Evolutionary conservation across 2,797 vertebrate genomes (phyloP).

Genomic region (Australoheros facetus): DNA sequence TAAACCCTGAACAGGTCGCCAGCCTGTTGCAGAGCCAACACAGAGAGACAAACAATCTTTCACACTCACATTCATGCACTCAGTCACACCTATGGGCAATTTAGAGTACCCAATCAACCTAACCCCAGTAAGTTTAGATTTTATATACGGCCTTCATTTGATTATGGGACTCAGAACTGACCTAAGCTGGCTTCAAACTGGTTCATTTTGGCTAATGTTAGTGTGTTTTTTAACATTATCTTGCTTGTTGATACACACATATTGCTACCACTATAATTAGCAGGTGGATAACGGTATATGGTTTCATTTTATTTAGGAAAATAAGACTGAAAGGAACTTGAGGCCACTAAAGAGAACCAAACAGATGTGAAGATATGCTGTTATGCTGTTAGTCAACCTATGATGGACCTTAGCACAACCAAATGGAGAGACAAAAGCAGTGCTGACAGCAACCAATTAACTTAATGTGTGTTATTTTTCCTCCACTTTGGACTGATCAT

Average conservation of each 20-base stretch:
- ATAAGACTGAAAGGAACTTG: rapidly evolving
- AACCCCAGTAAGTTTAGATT: too few relatives aligned
- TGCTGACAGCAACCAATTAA: neutral
- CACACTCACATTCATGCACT: too few relatives aligned
- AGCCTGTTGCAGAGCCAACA: too few relatives aligned
- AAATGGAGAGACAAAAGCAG: neutral
- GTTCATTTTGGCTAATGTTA: neutral
- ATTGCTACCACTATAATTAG: too few relatives aligned
- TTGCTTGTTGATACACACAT: neutral
- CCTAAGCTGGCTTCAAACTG: neutral
- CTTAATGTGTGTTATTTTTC: neutral
- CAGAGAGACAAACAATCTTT: too few relatives aligned
- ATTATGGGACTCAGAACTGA: too few relatives aligned
- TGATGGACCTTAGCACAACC: neutral
- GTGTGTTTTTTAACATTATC: rapidly evolving
- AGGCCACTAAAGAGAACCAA: neutral
- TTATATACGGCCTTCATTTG: too few relatives aligned
- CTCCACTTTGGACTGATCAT: neutral
- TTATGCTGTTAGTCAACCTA: neutral
- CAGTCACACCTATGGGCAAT: too few relatives aligned
- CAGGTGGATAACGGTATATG: too few relatives aligned
- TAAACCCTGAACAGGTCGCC: too few relatives aligned
- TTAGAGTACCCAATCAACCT: too few relatives aligned
- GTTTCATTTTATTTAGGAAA: neutral
- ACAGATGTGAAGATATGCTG: neutral